These are phyloP conservation scores for Drosophila busckii DNA, from an alignment of 1,140 invertebrate species.

Conservation along the genomic window DNA sequence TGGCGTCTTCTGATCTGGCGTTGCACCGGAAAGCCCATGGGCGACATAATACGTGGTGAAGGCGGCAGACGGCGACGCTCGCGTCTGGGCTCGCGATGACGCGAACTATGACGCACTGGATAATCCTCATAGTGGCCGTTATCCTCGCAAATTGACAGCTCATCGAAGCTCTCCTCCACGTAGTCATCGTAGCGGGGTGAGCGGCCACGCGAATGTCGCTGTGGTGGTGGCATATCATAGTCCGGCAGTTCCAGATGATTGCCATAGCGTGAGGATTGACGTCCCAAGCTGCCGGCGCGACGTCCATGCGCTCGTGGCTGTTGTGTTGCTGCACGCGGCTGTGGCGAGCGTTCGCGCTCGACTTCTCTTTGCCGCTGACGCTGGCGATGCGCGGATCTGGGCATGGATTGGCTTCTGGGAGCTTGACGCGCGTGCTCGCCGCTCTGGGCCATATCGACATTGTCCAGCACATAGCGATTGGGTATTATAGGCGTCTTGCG, in stretches of 20 bases:
- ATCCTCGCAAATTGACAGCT: conserved; percentile 42
- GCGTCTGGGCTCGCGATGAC: conserved; percentile 32
- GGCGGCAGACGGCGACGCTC: conserved; percentile 64
- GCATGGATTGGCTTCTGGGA: conserved; percentile 71
- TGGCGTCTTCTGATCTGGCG: conserved; percentile 78
- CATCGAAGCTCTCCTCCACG: conserved; percentile 64
- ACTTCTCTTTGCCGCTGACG: conserved; percentile 43
- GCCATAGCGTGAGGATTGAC: conserved; percentile 62
- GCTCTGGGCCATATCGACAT: conserved; percentile 76
- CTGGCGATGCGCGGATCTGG: conserved; percentile 60
- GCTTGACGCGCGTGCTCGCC: conserved; percentile 27
- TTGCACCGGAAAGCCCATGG: conserved; percentile 84
- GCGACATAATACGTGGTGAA: conserved; percentile 84
- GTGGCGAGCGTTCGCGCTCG: conserved; percentile 43
- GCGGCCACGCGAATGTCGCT: conserved; percentile 46
- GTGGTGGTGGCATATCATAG: conserved; percentile 35
- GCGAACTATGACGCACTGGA: conserved; percentile 34
- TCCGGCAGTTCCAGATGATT: conserved; percentile 69
- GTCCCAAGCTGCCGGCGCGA: conserved; percentile 47
- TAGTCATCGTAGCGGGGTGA: conserved; percentile 59
- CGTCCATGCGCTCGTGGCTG: conserved; percentile 25
- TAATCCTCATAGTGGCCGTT: conserved; percentile 62
- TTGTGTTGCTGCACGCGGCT: conserved; percentile 34
- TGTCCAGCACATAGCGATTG: conserved; percentile 85
- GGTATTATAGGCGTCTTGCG: conserved; percentile 84